Conservation (phyloP, 2,113 vertebrate genomes). For the Lagenorhynchus albirostris region DNA sequence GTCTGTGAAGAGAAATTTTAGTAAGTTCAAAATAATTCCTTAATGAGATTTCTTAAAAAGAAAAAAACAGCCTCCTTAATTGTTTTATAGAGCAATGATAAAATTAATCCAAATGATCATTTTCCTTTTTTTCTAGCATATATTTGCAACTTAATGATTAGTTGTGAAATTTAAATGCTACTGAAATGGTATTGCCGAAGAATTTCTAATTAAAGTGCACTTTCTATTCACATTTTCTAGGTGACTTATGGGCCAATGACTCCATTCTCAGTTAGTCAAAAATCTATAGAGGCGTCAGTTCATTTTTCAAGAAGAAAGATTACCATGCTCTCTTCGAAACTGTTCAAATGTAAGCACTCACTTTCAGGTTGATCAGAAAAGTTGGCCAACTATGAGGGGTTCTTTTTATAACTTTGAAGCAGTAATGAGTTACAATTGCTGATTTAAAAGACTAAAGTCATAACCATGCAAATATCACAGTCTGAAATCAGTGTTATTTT, state of each 20-base stretch:
- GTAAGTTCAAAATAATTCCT: not conserved
- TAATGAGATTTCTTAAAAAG: not conserved
- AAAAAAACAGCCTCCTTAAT: not conserved
- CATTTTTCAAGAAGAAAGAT: not conserved
- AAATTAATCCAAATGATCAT: not conserved
- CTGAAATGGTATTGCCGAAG: not conserved
- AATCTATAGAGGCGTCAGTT: not conserved
- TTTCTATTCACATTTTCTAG: not conserved
- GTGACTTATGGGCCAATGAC: not conserved
- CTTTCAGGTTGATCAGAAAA: not conserved
- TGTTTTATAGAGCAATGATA: not conserved
- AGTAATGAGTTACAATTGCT: not conserved
- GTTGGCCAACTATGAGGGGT: not conserved
- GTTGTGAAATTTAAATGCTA: not conserved
- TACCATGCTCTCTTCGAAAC: not conserved
- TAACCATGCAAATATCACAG: not conserved
- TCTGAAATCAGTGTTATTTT: not conserved
- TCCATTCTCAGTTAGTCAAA: not conserved
- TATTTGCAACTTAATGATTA: not conserved
- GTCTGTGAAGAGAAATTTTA: not conserved
- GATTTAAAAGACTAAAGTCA: not conserved
- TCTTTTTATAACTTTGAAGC: not conserved
- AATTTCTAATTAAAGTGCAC: not conserved
- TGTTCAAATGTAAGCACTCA: not conserved
- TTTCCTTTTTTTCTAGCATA: not conserved